Evolutionary conservation across 2,888 invertebrate genomes (phyloP), one percentile per base, ranked within the genome.

Genomic region (Patella depressa): DNA sequence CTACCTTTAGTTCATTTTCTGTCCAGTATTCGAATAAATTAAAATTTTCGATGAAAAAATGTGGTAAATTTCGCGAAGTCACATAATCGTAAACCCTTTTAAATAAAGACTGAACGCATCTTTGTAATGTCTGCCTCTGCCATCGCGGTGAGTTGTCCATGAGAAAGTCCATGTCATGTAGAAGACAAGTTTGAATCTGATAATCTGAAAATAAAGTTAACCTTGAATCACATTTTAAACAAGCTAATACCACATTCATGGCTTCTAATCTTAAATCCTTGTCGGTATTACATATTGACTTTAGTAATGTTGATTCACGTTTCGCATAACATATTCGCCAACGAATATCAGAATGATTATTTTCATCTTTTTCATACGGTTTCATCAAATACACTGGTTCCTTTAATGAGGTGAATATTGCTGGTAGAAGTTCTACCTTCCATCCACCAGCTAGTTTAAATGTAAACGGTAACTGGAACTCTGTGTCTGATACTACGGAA

Each of bases 91-190:
- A 79, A 57, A 89, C 83, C 54, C 86, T 83, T 71, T 82, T 78
- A 9, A 89, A 83, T 7, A 89, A 78, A 12, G 83, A 80, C 34
- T 83, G 79, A 75, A 89, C 84, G 75, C 87, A 87, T 2, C 80
- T 77, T 71, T 88, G 88, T 53, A 87, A 72, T 3, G 84, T 80
- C 34, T 82, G 74, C 9, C 88, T 72, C 77, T 89, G 89, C 89
- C 89, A 89, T 7, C 89, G 79, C 11, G 88, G 89, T 0, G 85
- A 85, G 59, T 82, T 78, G 78, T 89, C 89, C 24, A 89, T 83
- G 59, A 85, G 86, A 29, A 83, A 81, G 78, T 89, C 88, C 59
- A 88, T 86, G 65, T 86, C 85, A 76, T 88, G 88, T 72, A 89
- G 82, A 9, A 89, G 80, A 7, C 86, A 86, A 7, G 87, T 88